Base-by-base conservation (phyloP, 2,797 vertebrate genomes). In the Sebastes trivittatus region DNA sequence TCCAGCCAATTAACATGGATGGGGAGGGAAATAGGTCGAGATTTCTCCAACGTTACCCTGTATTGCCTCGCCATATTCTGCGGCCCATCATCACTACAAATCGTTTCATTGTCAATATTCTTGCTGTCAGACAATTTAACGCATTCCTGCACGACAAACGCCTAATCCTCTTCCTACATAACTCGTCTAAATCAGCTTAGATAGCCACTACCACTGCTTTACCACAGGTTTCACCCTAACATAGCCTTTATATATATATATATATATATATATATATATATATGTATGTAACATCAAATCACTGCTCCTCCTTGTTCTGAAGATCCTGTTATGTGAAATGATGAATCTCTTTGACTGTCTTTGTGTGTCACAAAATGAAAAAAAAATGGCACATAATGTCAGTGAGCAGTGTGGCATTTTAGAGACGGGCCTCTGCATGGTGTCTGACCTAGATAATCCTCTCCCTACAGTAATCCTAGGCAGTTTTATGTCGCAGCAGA, bases 371-470 rank as follows among this genome's bases (percentile, higher is more conserved):
- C 5, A n/a, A n/a, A 77, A 22, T 0, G 1, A 62, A 46, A 46
- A 52, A 52, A 13, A 20, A 29, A 38, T 32, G 54, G 27, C 42
- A 20, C 7, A 64, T 6, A 16, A 36, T 25, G 14, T 13, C 11
- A 22, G 10, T 10, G 18, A 25, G 25, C 11, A 59, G 55, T 80
- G 72, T 64, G 75, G 9, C 38, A 30, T 80, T 82, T 80, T 82
- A 74, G 74, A 69, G 46, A 34, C 78, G 70, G 75, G 67, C 42
- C 72, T 54, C 77, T 72, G 71, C 85, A 83, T 84, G 80, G 80
- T 83, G 81, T 73, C 69, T 92, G 89, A 88, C 88, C 90, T 77
- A 93, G 87, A 89, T 92, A 92, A 90, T 89, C 86, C 72, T 55
- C 52, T 80, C 60, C 72, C 77, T 55, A 38, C 80, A 64, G 80